phyloP scores from a whole-genome alignment of 2,113 vertebrate species.

The Dinomys branickii region DNA sequence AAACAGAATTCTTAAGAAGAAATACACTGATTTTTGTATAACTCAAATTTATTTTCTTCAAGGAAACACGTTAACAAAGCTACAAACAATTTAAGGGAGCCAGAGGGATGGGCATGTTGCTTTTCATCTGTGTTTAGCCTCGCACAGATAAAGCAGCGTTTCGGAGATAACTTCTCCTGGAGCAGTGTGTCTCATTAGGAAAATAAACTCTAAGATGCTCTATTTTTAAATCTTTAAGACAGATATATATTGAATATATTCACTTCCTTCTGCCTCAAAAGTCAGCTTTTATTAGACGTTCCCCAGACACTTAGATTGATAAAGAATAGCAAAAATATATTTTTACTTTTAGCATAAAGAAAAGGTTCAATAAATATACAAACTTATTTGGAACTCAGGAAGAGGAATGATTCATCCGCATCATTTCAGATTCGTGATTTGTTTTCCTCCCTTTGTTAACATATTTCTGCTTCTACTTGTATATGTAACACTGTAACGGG shows the following conservation, averaged over 20 bases:
- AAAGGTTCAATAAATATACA: conserved; percentile 15
- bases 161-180: background rate
- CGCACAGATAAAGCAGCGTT: background rate
- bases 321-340: conserved; percentile 5
- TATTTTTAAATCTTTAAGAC: background rate
- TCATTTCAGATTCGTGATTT: background rate
- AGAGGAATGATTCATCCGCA: background rate
- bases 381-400: background rate
- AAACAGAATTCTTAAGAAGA: background rate
- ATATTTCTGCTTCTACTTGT: background rate
- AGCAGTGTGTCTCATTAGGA: background rate
- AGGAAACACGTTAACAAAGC: conserved; percentile 20
- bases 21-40: background rate
- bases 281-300: background rate
- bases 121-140: background rate
- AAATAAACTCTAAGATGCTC: background rate
- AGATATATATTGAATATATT: background rate
- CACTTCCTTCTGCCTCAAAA: background rate
- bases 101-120: background rate
- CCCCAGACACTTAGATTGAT: background rate
- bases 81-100: conserved; percentile 5
- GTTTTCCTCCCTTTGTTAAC: background rate
- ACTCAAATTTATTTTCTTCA: conserved; percentile 18
- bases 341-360: background rate
- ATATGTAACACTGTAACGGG: background rate